Base-by-base conservation (phyloP, 2,113 vertebrate genomes). In the Pluvialis apricaria region DNA sequence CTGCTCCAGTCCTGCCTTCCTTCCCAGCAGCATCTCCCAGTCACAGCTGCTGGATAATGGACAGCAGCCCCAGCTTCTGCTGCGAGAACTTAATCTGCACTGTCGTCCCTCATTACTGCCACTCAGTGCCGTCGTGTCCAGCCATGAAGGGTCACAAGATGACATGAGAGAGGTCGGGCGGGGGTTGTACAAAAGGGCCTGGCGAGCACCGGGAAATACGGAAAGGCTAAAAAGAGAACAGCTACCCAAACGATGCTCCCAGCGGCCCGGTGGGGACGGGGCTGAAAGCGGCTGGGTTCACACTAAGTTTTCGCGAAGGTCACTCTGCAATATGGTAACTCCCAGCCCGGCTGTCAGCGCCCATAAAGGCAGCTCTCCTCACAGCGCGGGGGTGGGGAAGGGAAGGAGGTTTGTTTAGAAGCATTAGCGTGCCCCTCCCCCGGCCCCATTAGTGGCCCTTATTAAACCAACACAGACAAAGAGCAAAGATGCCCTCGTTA, bases 381-480 rank as follows among this genome's bases (percentile, higher is more conserved):
- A 98, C 95, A 83, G 96, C 17, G 88, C 70, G 70, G 88, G 81
- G 77, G 60, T 36, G 95, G 94, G 94, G 78, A 91, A 84, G 92
- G 96, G 95, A 98, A 97, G 95, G 97, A 97, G 91, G 93, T 98
- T 98, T 98, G 97, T 98, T 98, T 97, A 97, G 97, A 98, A 96
- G 97, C 98, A 98, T 99, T 99, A 98, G 98, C 71, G 42, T 58
- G 92, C 94, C 95, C 96, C 95, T 97, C 98, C 98, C 97, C 96
- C 93, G 91, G 97, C 94, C 98, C 98, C 98, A 99, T 99, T 99
- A 99, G 98, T 11, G 82, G 95, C 95, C 96, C 97, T 98, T 98
- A 98, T 98, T 98, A 98, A 98, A 98, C 97, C 97, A 97, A 97
- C 95, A 95, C 98, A 98, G 98, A 99, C 98, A 99, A 99, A 98